Evolutionary conservation across 2,888 invertebrate species (phyloP), one percentile per base, ranked within the genome.

Genomic region (Amaurobius ferox): DNA sequence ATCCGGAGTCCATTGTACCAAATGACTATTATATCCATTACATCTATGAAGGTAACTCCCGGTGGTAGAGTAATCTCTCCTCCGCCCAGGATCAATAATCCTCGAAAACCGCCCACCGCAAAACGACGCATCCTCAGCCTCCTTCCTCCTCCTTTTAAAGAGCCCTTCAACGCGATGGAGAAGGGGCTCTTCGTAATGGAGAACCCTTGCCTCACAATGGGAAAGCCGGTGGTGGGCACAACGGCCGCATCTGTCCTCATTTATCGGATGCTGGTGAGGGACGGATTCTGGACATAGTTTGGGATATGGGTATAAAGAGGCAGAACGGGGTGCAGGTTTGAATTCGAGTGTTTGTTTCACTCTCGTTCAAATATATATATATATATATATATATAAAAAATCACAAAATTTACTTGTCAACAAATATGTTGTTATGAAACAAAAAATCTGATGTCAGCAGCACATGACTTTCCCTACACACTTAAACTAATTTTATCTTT

Each of bases 211-310:
- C 32, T 29, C 30, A 70, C 68, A 70, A 78, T 32, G 39, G 62
- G 19, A 11, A 28, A n/a, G 23, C 32, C 32, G 44, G 11, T 11
- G 6, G 30, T 30, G 23, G 19, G 30, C 55, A 61, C 7, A 61
- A 67, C 68, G 68, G 78, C 40, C 79, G 64, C 79, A 79, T 79
- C 79, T 79, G 79, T 71, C 71, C 40, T 40, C 64, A 44, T 71
- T 79, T 79, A 79, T 5, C 35, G 6, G 35, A 35, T 9, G 9
- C 6, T 5, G 9, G 35, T 5, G 55, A 3, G 19, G 55, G 11
- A 3, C 3, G 7, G 2, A 16, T 2, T 23, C 1, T 1, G 3
- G 23, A n/a, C 44, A 44, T 1, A 1, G 19, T 55, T 55, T 5
- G 44, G 44, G 16, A 6, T 55, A 23, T 55, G 16, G 55, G 55